phyloP scores from a whole-genome alignment of 2,113 vertebrate species.

The Poeciliopsis turrubarensis region DNA sequence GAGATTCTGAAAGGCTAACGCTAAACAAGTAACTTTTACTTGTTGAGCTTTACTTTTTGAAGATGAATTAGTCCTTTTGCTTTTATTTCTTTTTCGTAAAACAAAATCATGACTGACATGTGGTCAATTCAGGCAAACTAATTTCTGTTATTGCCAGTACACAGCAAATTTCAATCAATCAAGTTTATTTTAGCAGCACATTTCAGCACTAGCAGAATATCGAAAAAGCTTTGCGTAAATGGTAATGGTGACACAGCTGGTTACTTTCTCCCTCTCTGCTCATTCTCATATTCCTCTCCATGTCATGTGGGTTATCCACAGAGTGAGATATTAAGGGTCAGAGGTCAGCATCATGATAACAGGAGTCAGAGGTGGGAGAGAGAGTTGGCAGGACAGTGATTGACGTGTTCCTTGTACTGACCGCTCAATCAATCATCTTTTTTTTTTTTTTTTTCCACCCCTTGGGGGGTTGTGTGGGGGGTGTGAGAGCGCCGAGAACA shows the following conservation, averaged over 20 bases:
- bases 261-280: neutral
- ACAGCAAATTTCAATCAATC: too few relatives aligned
- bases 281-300: neutral
- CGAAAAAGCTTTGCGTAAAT: too few relatives aligned
- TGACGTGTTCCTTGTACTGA: neutral
- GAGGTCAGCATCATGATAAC: constrained; percentile 35
- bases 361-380: constrained; percentile 3
- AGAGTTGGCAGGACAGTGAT: neutral
- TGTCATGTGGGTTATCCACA: constrained; percentile 4
- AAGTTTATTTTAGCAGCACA: too few relatives aligned
- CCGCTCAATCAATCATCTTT: neutral
- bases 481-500: neutral
- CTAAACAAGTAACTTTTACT: too few relatives aligned
- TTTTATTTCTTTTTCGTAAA: too few relatives aligned
- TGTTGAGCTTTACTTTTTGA: too few relatives aligned
- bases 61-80: too few relatives aligned
- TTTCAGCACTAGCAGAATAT: too few relatives aligned
- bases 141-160: too few relatives aligned
- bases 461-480: neutral
- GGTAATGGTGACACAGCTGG: neutral
- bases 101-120: too few relatives aligned
- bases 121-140: too few relatives aligned
- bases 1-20: too few relatives aligned
- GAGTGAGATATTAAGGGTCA: constrained; percentile 16
- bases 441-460: neutral